Percentiles rank a stretch among this genome's conserved stretches.
Conservation (phyloP, 2,797 vertebrate species). For the Pteronotus mesoamericanus region DNA sequence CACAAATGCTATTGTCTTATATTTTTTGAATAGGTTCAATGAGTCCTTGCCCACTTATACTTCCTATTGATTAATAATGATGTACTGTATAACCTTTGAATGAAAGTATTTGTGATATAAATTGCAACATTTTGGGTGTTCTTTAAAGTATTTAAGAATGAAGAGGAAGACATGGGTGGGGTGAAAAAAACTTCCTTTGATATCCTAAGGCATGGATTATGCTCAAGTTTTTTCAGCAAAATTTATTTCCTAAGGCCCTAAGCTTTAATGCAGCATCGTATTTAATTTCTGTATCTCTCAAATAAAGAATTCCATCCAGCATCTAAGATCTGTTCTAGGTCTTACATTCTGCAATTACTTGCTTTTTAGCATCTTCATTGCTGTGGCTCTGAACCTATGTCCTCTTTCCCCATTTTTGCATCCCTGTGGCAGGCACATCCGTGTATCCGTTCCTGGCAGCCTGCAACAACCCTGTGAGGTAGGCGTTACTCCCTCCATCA, state of each 20-base stretch:
- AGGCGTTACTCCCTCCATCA: background rate
- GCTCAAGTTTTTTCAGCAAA: background rate
- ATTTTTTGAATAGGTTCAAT: background rate
- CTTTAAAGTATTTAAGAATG: background rate
- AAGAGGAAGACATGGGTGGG: background rate
- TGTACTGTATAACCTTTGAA: background rate
- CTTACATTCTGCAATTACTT: background rate
- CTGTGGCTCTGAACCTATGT: background rate
- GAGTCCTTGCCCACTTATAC: background rate
- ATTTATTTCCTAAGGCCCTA: background rate
- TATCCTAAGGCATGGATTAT: background rate
- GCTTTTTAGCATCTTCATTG: background rate
- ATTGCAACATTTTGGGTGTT: background rate
- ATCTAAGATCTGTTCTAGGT: background rate
- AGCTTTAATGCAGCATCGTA: background rate
- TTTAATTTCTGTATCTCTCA: background rate
- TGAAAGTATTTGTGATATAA: background rate
- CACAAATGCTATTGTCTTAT: background rate
- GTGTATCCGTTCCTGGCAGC: background rate
- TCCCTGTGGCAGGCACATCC: background rate
- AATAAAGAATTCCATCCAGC: background rate
- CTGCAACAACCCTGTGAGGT: background rate
- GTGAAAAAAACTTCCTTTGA: background rate
- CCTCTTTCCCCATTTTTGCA: background rate
- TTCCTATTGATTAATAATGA: background rate